A percentile compares a stretch with the other conserved stretches of the same genome.
Evolutionary conservation across 2,113 vertebrate species (phyloP).

Genomic region (Lepidothrix coronata): DNA sequence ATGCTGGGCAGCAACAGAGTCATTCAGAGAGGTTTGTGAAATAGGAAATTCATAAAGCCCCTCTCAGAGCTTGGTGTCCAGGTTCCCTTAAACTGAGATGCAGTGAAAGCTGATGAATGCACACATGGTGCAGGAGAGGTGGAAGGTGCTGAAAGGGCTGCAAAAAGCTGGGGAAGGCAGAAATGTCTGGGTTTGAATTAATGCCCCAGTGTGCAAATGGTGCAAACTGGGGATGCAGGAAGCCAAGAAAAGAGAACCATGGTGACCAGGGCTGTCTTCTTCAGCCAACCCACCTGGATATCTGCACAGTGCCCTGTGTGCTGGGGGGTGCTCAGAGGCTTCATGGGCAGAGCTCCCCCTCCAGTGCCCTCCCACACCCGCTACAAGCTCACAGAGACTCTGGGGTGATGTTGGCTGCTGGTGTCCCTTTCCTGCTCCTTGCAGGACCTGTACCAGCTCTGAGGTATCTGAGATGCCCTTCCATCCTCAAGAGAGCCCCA

Average conservation of each 20-base stretch:
- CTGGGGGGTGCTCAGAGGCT: not conserved
- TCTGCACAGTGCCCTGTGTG: not conserved
- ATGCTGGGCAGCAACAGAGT: not conserved
- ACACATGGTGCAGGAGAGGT: not conserved
- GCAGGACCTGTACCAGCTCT: not conserved
- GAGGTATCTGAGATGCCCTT: not conserved
- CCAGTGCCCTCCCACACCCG: not conserved
- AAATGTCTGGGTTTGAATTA: not conserved
- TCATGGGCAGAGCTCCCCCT: not conserved
- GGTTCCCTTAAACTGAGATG: not conserved
- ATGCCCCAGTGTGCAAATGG: not conserved
- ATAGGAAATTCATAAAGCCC: not conserved
- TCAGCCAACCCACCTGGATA: not conserved
- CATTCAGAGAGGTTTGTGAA: conserved; percentile 15
- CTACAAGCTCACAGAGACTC: not conserved
- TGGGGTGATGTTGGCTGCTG: not conserved
- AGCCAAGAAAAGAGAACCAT: not conserved
- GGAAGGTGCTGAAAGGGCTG: not conserved
- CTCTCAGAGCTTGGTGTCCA: not conserved
- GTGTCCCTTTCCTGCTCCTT: not conserved
- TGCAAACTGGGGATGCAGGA: not conserved
- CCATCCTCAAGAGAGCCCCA: not conserved
- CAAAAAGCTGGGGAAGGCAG: not conserved
- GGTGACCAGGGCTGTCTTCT: not conserved
- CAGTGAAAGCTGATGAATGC: not conserved